Conservation (phyloP, 2,888 invertebrate species). For the Fissipunctia ypsillon region DNA sequence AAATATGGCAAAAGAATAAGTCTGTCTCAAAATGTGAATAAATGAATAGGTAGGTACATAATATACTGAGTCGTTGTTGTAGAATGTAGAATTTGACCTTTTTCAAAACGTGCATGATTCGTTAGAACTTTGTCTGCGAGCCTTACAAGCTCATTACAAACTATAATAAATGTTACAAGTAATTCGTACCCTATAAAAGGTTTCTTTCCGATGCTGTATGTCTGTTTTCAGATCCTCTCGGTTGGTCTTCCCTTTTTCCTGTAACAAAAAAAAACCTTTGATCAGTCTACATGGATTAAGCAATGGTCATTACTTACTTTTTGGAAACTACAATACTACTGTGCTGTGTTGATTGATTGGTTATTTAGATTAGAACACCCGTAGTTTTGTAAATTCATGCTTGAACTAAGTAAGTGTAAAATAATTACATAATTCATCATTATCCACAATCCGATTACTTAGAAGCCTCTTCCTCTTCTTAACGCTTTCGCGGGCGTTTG, state of each 20-base stretch:
- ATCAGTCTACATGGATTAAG: constrained; percentile 9
- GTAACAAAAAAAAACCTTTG: constrained; percentile 77
- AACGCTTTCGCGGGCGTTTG: too few species aligned
- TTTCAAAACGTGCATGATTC: constrained; percentile 45
- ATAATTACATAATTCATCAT: too few species aligned
- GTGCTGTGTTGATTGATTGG: not conserved
- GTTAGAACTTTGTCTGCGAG: constrained; percentile 28
- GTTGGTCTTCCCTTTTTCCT: constrained; percentile 87
- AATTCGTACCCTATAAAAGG: constrained; percentile 84
- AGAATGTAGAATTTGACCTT: constrained; percentile 59
- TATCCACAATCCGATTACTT: too few species aligned
- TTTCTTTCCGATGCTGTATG: constrained; percentile 89
- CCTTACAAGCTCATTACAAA: constrained; percentile 16
- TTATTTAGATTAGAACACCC: not conserved
- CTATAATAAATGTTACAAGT: not conserved
- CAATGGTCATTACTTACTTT: too few species aligned
- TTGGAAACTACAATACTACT: not conserved
- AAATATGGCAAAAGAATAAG: too few species aligned
- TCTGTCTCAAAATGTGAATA: not conserved
- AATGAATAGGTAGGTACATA: not conserved
- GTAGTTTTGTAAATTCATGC: not conserved
- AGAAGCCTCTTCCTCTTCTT: too few species aligned
- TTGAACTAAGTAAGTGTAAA: too few species aligned
- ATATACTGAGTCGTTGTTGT: constrained; percentile 2
- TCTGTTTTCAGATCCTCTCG: constrained; percentile 88